Conservation (phyloP, 2,888 invertebrate genomes). For the Steromphala cineraria region DNA sequence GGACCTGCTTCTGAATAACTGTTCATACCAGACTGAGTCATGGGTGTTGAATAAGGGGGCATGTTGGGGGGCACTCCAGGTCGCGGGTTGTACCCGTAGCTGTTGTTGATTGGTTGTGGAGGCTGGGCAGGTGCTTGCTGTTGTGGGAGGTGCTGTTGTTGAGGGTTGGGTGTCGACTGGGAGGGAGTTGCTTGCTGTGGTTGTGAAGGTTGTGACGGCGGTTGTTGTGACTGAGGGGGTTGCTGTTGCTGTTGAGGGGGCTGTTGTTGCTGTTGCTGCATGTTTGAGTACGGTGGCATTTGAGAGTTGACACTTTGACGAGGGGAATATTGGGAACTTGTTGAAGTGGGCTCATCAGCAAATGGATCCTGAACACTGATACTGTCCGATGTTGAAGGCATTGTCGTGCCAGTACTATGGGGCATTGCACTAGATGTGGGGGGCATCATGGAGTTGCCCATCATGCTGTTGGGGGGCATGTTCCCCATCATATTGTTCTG, state of each 20-base stretch:
- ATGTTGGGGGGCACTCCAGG: constrained; percentile 4
- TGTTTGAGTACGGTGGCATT: constrained; percentile 41
- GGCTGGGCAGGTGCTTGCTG: constrained; percentile 42
- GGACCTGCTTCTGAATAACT: background rate
- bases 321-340: constrained; percentile 47
- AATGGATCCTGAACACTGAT: constrained; percentile 74
- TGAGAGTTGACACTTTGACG: constrained; percentile 41
- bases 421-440: constrained; percentile 21
- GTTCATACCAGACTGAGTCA: constrained; percentile 1
- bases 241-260: constrained; percentile 26
- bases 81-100: background rate
- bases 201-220: background rate
- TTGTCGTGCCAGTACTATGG: constrained; percentile 31
- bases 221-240: constrained; percentile 37
- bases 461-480: constrained; percentile 32
- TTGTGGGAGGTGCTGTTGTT: background rate
- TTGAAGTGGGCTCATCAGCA: constrained; percentile 68
- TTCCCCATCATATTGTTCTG: constrained; percentile 52
- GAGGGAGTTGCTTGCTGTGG: constrained; percentile 7
- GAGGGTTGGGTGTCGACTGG: constrained; percentile 22
- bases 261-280: constrained; percentile 39
- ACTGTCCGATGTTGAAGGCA: constrained; percentile 59
- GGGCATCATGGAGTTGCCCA: constrained; percentile 32
- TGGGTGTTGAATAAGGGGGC: constrained; percentile 10
- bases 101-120: background rate